These are phyloP conservation scores for Syngnathus floridae DNA, from an alignment of 2,113 vertebrate genomes.

Conservation along the genomic window DNA sequence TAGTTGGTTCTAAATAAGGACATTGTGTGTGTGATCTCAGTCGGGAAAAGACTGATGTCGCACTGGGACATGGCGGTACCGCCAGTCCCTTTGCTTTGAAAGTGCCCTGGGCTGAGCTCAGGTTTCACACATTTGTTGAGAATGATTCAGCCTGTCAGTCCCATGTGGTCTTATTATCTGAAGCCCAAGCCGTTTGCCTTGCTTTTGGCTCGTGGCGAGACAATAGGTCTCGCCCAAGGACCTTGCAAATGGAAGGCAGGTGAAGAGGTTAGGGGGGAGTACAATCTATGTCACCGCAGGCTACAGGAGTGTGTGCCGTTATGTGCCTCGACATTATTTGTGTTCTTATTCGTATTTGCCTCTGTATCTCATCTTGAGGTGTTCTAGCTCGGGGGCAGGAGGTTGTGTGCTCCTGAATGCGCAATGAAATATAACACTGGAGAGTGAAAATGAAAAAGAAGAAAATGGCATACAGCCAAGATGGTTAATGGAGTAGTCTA, in stretches of 20 bases:
- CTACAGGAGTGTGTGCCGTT: slow-evolving; percentile 15
- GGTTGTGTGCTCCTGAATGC: slow-evolving; percentile 14
- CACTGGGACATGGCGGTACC: slow-evolving; percentile 2
- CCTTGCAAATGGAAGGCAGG: slow-evolving; percentile 27
- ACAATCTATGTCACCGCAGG: slow-evolving; percentile 46
- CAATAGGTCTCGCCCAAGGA: slow-evolving; percentile 52
- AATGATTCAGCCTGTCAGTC: slow-evolving; percentile 36
- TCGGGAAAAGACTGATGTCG: slow-evolving; percentile 1
- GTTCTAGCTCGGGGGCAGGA: slow-evolving; percentile 20
- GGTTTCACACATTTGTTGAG: slow-evolving; percentile 42
- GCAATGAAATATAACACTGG: slow-evolving; percentile 26
- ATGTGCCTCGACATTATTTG: slow-evolving; percentile 12
- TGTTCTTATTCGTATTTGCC: slow-evolving; percentile 30
- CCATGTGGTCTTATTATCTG: slow-evolving; percentile 62
- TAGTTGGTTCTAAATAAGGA: slow-evolving; percentile 6
- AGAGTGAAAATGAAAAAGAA: slow-evolving; percentile 19
- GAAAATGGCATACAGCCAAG: background rate
- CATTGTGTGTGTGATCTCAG: background rate
- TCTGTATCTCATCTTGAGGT: slow-evolving; percentile 28
- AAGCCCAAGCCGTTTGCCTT: slow-evolving; percentile 33
- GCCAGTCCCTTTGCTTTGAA: slow-evolving; percentile 18
- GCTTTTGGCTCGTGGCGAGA: slow-evolving; percentile 28
- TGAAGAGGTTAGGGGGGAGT: background rate
- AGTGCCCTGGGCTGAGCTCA: slow-evolving; percentile 51
- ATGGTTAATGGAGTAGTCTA: background rate